These are phyloP conservation scores for Argynnis bischoffii DNA, from an alignment of 2,888 invertebrate genomes.

Conservation along the genomic window DNA sequence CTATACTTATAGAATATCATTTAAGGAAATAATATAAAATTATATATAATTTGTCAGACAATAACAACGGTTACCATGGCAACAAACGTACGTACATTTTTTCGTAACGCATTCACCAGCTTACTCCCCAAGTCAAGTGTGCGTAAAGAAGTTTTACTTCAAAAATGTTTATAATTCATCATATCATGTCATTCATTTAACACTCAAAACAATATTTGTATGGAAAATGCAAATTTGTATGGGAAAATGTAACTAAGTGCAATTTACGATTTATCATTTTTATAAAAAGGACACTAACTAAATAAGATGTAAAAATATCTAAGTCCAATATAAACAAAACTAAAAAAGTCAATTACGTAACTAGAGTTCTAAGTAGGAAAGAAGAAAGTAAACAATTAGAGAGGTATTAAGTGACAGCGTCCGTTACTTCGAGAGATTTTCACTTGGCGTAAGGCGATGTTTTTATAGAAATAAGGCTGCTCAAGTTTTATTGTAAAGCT, in stretches of 20 bases:
- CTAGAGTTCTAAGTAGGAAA: slow-evolving; percentile 23
- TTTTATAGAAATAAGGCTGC: slow-evolving; percentile 11
- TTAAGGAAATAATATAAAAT: no score
- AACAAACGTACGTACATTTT: no score
- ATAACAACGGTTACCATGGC: no score
- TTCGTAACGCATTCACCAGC: no score
- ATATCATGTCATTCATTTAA: no score
- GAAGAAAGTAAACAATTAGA: slow-evolving; percentile 32
- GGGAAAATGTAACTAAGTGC: background rate
- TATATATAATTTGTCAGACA: no score
- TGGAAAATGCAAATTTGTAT: no score
- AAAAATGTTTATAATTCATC: no score
- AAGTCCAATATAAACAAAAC: slow-evolving; percentile 8
- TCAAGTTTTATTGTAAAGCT: background rate
- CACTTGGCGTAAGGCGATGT: slow-evolving; percentile 16
- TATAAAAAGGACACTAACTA: background rate
- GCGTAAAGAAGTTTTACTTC: no score
- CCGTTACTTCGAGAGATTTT: slow-evolving; percentile 25
- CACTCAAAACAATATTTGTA: no score
- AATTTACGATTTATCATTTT: background rate
- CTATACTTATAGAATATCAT: no score
- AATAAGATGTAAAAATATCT: background rate
- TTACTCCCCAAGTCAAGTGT: no score
- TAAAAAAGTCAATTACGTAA: slow-evolving; percentile 20
- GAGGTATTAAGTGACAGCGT: slow-evolving; percentile 30